Evolutionary conservation across 2,888 invertebrate species (phyloP).

Genomic region (Ptychoptera contaminata): DNA sequence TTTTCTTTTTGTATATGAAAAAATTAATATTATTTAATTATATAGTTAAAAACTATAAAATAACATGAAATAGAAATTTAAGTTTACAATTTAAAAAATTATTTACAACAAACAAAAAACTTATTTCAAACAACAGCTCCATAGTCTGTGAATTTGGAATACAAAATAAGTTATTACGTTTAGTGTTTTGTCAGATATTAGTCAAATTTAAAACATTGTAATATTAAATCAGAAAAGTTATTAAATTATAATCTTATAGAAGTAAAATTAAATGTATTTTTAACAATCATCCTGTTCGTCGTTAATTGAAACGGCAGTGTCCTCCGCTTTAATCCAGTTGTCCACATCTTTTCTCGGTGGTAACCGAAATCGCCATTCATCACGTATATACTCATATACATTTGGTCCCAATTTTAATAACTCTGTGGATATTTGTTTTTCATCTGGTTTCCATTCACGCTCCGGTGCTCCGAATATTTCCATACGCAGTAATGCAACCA

Average conservation of each 20-base stretch:
- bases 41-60: too few species aligned
- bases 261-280: background rate
- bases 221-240: background rate
- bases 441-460: slow-evolving; percentile 25
- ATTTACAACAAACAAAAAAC: too few species aligned
- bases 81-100: too few species aligned
- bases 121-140: too few species aligned
- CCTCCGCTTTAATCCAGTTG: slow-evolving; percentile 16
- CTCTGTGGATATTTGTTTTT: slow-evolving; percentile 22
- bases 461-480: slow-evolving; percentile 28
- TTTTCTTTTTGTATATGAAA: too few species aligned
- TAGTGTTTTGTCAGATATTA: too few species aligned
- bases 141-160: too few species aligned
- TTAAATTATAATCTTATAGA: background rate
- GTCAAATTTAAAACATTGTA: background rate
- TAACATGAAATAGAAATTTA: too few species aligned
- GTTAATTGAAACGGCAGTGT: slow-evolving; percentile 12
- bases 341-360: slow-evolving; percentile 21
- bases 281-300: slow-evolving; percentile 16
- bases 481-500: slow-evolving; percentile 27
- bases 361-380: slow-evolving; percentile 28
- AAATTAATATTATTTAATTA: too few species aligned
- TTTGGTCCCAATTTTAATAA: slow-evolving; percentile 22
- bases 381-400: slow-evolving; percentile 22
- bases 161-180: too few species aligned